Conservation (phyloP, 2,113 vertebrate genomes). For the Bubo blakistoni region DNA sequence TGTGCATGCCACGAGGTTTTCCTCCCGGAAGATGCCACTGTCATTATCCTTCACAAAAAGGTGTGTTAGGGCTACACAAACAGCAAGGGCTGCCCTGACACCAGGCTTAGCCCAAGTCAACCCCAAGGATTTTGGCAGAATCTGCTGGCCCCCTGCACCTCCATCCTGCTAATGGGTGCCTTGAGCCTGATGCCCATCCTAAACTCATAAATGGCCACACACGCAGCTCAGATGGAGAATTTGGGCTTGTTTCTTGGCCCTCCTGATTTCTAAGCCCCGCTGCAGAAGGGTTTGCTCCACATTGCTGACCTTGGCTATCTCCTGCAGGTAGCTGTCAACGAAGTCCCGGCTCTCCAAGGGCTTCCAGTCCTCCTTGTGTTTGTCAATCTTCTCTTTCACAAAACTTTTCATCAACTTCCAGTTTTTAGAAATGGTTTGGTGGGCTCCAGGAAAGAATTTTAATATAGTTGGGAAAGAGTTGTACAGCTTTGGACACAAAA, state of each 20-base stretch:
- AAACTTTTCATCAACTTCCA: constrained; percentile 22
- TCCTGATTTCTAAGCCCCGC: not conserved
- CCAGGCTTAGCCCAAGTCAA: not conserved
- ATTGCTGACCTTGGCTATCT: constrained; percentile 77
- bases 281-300: not conserved
- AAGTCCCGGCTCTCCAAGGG: constrained; percentile 76
- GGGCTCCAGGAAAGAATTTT: constrained; percentile 75
- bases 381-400: constrained; percentile 35
- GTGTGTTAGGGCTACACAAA: not conserved
- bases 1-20: constrained; percentile 57
- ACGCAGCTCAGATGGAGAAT: not conserved
- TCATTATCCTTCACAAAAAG: not conserved
- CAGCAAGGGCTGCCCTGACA: not conserved
- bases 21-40: constrained; percentile 58
- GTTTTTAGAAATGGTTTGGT: constrained; percentile 56
- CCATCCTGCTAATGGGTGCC: no score
- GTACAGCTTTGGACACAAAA: constrained; percentile 68
- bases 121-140: not conserved
- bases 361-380: constrained; percentile 76
- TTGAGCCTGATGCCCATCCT: not conserved
- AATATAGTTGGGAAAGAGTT: constrained; percentile 70
- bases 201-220: not conserved
- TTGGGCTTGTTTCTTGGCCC: accelerated
- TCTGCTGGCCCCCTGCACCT: not conserved
- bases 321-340: constrained; percentile 81